A percentile compares a stretch with the other conserved stretches of the same genome.
Conservation (phyloP, 2,888 invertebrate species). For the Fragum fragum region DNA sequence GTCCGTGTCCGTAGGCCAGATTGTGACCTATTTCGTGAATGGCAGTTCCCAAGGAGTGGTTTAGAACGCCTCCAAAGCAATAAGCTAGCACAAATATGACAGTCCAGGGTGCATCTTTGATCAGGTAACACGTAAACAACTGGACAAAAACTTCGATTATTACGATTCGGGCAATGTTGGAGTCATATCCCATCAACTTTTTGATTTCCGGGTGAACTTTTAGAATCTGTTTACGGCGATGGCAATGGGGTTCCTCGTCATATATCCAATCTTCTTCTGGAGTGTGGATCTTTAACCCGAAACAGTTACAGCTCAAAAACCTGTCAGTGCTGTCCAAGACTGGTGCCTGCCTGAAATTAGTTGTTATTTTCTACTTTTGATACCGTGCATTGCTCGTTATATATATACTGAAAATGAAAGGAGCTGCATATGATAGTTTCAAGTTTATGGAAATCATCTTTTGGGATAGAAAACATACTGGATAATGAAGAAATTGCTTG, state of each 20-base stretch:
- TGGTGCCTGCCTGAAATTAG: neutral
- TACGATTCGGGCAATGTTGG: conserved; percentile 81
- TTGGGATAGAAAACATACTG: too few species aligned
- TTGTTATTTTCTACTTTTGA: too few species aligned
- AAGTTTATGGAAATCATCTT: too few species aligned
- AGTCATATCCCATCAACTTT: conserved; percentile 86
- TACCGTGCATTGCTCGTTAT: too few species aligned
- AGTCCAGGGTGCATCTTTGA: conserved; percentile 81
- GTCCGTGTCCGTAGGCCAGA: conserved; percentile 85
- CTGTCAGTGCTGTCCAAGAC: conserved; percentile 58
- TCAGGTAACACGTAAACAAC: conserved; percentile 76
- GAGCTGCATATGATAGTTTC: too few species aligned
- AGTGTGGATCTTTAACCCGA: conserved; percentile 67
- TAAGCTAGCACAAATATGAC: conserved; percentile 80
- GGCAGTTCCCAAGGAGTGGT: conserved; percentile 86
- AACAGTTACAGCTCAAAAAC: conserved; percentile 69
- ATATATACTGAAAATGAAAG: too few species aligned
- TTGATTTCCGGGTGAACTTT: conserved; percentile 86
- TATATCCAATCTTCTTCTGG: conserved; percentile 92
- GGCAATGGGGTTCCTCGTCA: conserved; percentile 98
- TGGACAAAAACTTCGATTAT: conserved; percentile 78
- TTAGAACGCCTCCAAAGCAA: conserved; percentile 82
- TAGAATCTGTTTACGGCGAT: conserved; percentile 96
- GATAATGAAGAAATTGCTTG: too few species aligned
- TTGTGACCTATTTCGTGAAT: conserved; percentile 87